These are phyloP conservation scores for Arctocebus calabarensis DNA, from an alignment of 2,797 vertebrate genomes.

Conservation along the genomic window DNA sequence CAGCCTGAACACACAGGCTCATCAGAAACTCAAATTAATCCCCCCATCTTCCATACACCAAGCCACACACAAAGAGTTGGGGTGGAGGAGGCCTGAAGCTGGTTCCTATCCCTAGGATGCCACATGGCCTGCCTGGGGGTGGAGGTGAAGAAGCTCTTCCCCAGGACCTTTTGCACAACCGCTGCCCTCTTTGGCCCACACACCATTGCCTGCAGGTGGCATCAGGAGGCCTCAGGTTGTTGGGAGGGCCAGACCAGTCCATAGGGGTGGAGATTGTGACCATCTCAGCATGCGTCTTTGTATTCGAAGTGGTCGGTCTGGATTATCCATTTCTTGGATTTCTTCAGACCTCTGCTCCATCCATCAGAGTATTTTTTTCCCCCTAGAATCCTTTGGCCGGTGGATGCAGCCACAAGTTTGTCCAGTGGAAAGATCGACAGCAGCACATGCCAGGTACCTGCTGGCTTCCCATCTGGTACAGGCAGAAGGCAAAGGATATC, in stretches of 20 bases:
- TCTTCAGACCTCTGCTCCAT: slow-evolving; percentile 64
- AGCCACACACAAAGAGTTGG: background rate
- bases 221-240: slow-evolving; percentile 11
- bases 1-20: background rate
- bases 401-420: slow-evolving; percentile 53
- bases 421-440: background rate
- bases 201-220: background rate
- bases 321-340: slow-evolving; percentile 67
- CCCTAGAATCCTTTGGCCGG: slow-evolving; percentile 61
- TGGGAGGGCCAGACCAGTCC: background rate
- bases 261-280: too few species aligned
- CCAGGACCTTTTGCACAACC: slow-evolving; percentile 34
- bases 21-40: background rate
- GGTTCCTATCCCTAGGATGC: slow-evolving; percentile 42
- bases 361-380: slow-evolving; percentile 49
- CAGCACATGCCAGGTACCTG: slow-evolving; percentile 48
- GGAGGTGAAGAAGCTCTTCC: background rate
- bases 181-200: slow-evolving; percentile 25
- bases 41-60: background rate
- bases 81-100: background rate
- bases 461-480: slow-evolving; percentile 49
- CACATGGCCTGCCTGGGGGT: background rate
- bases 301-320: slow-evolving; percentile 61
- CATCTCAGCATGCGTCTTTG: slow-evolving; percentile 26
- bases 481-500: slow-evolving; percentile 42